phyloP scores from a whole-genome alignment of 1,140 invertebrate genomes.

The Dendroctonus valens region DNA sequence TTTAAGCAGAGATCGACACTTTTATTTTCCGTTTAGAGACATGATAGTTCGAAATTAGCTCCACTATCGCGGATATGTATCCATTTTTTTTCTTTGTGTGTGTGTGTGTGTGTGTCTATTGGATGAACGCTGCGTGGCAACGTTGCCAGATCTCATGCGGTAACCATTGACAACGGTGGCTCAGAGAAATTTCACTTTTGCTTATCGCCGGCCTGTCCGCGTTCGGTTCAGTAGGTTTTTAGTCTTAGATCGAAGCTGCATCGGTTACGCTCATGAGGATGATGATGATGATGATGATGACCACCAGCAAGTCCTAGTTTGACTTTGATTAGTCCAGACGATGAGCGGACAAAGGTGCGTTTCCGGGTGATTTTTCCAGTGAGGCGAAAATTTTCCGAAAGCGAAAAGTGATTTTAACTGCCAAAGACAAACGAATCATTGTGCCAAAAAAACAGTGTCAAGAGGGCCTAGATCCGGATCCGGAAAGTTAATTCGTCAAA shows the following conservation, averaged over 20 bases:
- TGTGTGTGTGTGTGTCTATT: neutral
- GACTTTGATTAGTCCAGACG: too few species aligned
- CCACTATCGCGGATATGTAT: slow-evolving; percentile 6
- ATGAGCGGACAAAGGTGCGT: neutral
- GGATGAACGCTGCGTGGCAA: neutral
- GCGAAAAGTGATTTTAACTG: too few species aligned
- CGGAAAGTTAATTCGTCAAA: slow-evolving; percentile 40
- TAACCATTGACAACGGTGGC: slow-evolving; percentile 12
- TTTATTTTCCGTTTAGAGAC: too few species aligned
- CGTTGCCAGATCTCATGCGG: slow-evolving; percentile 8
- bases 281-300: too few species aligned
- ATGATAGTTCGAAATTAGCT: neutral
- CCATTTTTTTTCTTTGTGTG: neutral
- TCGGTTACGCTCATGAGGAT: too few species aligned
- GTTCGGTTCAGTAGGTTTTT: slow-evolving; percentile 26
- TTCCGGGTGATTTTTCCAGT: too few species aligned
- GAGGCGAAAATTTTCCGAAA: too few species aligned
- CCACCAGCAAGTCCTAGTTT: too few species aligned
- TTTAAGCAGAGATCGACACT: too few species aligned
- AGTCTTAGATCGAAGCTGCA: neutral
- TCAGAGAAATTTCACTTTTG: slow-evolving; percentile 27
- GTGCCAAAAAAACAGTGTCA: too few species aligned
- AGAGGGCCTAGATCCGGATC: too few species aligned
- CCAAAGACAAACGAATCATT: too few species aligned
- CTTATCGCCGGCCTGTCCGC: slow-evolving; percentile 8